phyloP scores from a whole-genome alignment of 2,797 vertebrate species.

The Garrulus glandarius region DNA sequence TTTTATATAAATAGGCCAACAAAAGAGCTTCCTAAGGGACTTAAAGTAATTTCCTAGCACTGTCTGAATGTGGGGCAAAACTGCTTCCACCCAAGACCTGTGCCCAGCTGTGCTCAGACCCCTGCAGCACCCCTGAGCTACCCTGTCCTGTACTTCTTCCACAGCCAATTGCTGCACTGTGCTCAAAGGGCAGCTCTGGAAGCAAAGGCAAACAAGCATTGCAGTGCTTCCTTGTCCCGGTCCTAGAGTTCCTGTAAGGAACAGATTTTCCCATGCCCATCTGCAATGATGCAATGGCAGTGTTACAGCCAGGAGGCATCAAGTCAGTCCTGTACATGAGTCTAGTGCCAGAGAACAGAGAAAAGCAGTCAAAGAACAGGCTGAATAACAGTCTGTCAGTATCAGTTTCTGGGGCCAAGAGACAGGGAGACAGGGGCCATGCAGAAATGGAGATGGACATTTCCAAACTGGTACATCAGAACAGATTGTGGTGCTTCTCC shows the following conservation, averaged over 20 bases:
- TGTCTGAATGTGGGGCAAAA: background rate
- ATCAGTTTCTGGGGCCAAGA: background rate
- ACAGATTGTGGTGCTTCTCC: background rate
- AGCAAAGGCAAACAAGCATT: background rate
- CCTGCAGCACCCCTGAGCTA: background rate
- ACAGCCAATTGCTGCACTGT: background rate
- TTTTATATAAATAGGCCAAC: background rate
- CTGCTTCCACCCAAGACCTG: background rate
- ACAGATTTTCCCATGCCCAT: background rate
- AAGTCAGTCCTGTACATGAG: rapidly evolving
- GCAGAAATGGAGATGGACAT: background rate
- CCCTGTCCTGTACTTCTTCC: background rate
- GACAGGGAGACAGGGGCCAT: background rate
- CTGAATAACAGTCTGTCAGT: background rate
- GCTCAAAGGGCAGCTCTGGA: background rate
- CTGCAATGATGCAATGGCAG: background rate
- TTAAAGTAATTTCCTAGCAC: background rate
- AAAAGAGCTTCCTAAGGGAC: background rate
- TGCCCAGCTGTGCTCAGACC: background rate
- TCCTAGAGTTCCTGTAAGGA: background rate
- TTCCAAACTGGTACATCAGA: background rate
- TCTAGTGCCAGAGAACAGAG: background rate
- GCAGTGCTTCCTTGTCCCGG: background rate
- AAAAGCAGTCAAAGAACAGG: background rate
- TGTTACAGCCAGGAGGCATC: background rate